A percentile compares a stretch with the other conserved stretches of the same genome.
Evolutionary conservation across 2,888 invertebrate genomes (phyloP).

Genomic region (Meganola albula): DNA sequence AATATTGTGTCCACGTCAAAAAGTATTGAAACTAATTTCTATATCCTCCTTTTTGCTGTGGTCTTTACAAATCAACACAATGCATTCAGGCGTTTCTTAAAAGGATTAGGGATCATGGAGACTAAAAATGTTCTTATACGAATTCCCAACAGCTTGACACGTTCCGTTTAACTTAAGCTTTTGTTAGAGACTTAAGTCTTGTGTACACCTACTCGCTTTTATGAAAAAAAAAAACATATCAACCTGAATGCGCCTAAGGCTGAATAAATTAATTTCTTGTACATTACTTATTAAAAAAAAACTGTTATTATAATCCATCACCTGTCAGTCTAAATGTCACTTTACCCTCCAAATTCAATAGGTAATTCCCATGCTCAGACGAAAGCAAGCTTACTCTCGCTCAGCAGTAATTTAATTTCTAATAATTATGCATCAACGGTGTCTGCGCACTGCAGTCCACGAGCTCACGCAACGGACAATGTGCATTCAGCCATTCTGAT

Average conservation of each 20-base stretch:
- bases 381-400: conserved; percentile 46
- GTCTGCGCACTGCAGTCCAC: conserved; percentile 69
- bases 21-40: conserved; percentile 32
- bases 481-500: conserved; percentile 69
- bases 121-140: conserved; percentile 49
- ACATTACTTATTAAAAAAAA: conserved; percentile 24
- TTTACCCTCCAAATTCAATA: conserved; percentile 58
- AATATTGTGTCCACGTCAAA: too few relatives aligned
- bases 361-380: conserved; percentile 58
- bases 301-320: conserved; percentile 33
- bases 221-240: too few relatives aligned
- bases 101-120: conserved; percentile 49
- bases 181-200: too few relatives aligned
- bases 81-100: conserved; percentile 35
- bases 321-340: conserved; percentile 49
- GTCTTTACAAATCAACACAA: conserved; percentile 38
- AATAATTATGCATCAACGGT: conserved; percentile 70
- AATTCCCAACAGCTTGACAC: conserved; percentile 58
- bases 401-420: conserved; percentile 64
- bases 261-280: conserved; percentile 5
- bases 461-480: conserved; percentile 76
- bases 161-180: conserved; percentile 34
- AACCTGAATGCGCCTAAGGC: too few relatives aligned
- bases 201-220: too few relatives aligned
- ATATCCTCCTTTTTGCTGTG: conserved; percentile 33